A percentile compares a stretch with the other conserved stretches of the same genome.
phyloP scores from a whole-genome alignment of 2,888 invertebrate species.

The Caenorhabditis wallacei region DNA sequence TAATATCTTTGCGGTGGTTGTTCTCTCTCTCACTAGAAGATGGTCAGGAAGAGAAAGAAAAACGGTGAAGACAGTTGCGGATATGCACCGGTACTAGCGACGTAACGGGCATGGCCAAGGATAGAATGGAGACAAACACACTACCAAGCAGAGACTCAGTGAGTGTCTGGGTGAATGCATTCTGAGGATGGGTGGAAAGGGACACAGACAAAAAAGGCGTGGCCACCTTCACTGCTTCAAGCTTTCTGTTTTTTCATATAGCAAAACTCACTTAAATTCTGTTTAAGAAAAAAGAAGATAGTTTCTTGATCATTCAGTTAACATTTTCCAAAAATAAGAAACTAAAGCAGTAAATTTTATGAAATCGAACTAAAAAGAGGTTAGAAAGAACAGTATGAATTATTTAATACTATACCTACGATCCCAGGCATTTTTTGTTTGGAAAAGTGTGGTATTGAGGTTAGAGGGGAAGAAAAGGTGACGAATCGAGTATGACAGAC shows the following conservation, averaged over 20 bases:
- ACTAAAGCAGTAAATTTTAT: too few species aligned
- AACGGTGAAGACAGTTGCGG: slow-evolving; percentile 53
- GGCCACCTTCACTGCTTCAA: neutral
- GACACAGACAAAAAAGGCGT: slow-evolving; percentile 62
- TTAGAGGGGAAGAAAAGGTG: slow-evolving; percentile 26
- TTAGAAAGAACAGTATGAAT: too few species aligned
- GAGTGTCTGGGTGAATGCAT: slow-evolving; percentile 45
- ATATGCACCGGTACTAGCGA: slow-evolving; percentile 60
- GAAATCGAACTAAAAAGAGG: too few species aligned
- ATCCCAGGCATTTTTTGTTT: too few species aligned
- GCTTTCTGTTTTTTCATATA: neutral
- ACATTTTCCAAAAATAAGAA: too few species aligned
- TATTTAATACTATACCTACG: too few species aligned
- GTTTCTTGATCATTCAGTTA: too few species aligned
- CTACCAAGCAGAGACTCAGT: slow-evolving; percentile 38
- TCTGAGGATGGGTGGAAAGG: slow-evolving; percentile 31
- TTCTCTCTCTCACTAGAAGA: slow-evolving; percentile 24
- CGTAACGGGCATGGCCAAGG: slow-evolving; percentile 36
- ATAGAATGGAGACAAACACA: slow-evolving; percentile 21
- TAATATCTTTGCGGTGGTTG: slow-evolving; percentile 54
- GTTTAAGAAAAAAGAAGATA: too few species aligned
- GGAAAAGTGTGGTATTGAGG: neutral
- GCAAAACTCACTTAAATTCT: too few species aligned
- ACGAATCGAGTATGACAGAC: slow-evolving; percentile 49
- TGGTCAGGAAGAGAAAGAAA: slow-evolving; percentile 8